Evolutionary conservation across 1,140 invertebrate species (phyloP).

Genomic region (Trialeurodes vaporariorum): DNA sequence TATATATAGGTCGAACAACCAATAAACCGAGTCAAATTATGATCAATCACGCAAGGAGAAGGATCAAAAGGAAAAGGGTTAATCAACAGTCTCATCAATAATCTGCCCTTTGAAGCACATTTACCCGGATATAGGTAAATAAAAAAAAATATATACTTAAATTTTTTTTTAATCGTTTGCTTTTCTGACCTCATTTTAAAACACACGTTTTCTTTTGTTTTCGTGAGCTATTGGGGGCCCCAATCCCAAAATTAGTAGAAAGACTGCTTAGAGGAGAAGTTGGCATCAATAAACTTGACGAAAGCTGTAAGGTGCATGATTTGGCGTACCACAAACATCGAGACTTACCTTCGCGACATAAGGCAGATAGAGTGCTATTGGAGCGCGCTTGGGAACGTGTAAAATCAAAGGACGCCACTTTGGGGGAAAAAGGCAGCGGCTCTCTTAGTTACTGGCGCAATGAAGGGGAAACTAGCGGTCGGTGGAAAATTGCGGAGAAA

Average conservation of each 20-base stretch:
- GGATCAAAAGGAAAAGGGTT: conserved; percentile 21
- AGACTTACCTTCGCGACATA: not conserved
- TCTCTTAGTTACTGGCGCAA: not conserved
- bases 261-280: conserved; percentile 27
- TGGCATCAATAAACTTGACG: conserved; percentile 30
- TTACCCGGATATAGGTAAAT: conserved; percentile 32
- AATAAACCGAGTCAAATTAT: no score
- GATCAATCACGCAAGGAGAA: no score
- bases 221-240: conserved; percentile 37
- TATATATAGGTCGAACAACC: no score
- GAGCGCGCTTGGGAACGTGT: not conserved
- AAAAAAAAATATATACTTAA: conserved; percentile 11
- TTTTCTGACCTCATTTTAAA: conserved; percentile 35
- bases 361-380: not conserved
- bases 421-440: not conserved
- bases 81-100: conserved; percentile 33
- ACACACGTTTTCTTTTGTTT: conserved; percentile 36
- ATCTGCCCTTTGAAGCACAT: conserved; percentile 36
- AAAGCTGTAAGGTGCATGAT: not conserved
- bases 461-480: not conserved
- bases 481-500: not conserved
- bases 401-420: not conserved
- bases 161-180: conserved; percentile 29
- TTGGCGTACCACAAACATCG: not conserved
- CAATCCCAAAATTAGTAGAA: conserved; percentile 34